These are phyloP conservation scores for Caloenas nicobarica DNA, from an alignment of 2,113 vertebrate species.

Conservation along the genomic window DNA sequence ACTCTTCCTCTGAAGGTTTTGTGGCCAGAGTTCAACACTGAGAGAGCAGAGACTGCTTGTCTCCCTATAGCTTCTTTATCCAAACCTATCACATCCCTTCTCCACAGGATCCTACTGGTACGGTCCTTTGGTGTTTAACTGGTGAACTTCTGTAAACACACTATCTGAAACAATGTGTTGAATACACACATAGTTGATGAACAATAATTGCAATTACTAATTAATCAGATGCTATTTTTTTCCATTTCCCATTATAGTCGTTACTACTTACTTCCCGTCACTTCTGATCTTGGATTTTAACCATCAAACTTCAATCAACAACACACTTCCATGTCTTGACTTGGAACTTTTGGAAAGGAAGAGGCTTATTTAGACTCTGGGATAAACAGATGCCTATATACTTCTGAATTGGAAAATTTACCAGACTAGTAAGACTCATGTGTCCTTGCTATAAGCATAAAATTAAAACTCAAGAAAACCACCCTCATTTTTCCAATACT, in stretches of 20 bases:
- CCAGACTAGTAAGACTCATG: background rate
- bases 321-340: background rate
- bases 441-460: background rate
- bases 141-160: background rate
- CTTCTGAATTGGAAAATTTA: background rate
- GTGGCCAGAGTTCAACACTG: background rate
- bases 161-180: background rate
- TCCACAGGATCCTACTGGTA: background rate
- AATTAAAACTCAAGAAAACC: background rate
- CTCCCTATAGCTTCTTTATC: background rate
- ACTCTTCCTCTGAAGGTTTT: background rate
- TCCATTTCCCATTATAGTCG: background rate
- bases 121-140: background rate
- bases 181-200: background rate
- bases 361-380: background rate
- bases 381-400: background rate
- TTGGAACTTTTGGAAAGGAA: background rate
- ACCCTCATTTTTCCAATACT: background rate
- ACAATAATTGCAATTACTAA: background rate
- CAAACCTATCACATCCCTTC: background rate
- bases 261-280: background rate
- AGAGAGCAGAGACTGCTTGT: background rate
- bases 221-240: background rate
- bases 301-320: background rate
- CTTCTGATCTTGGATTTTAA: background rate